Conservation (phyloP, 1,140 invertebrate species). For the Drosophila chauvacae region DNA sequence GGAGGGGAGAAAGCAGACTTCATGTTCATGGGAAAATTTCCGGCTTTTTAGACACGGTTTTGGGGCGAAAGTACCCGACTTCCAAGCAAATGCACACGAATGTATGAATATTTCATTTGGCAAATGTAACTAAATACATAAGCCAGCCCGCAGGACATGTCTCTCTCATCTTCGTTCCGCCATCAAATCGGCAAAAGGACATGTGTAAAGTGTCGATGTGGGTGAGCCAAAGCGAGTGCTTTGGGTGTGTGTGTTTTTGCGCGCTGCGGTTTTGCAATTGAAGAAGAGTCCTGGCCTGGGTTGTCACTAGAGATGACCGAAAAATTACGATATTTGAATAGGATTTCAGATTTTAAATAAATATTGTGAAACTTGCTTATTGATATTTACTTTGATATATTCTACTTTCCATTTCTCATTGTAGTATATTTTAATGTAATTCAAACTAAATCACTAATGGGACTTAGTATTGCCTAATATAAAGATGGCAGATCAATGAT, state of each 20-base stretch:
- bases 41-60: conserved; percentile 43
- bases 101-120: conserved; percentile 78
- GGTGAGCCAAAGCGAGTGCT: conserved; percentile 19
- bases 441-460: too few species aligned
- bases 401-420: neutral
- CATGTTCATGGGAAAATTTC: conserved; percentile 53
- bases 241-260: conserved; percentile 24
- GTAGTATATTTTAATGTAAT: too few species aligned
- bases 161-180: conserved; percentile 48
- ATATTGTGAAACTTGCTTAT: neutral
- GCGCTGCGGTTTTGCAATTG: conserved; percentile 73
- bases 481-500: too few species aligned
- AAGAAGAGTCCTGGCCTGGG: conserved; percentile 25
- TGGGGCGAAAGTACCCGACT: conserved; percentile 50
- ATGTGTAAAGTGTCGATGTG: conserved; percentile 69
- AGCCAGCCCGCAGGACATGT: conserved; percentile 47
- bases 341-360: neutral
- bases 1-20: neutral
- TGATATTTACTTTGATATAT: neutral
- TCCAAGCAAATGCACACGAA: conserved; percentile 69
- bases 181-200: conserved; percentile 65
- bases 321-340: neutral
- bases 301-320: neutral
- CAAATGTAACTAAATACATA: conserved; percentile 77
- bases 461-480: too few species aligned